Base-by-base conservation (phyloP, 1,140 invertebrate genomes). In the Solenopsis invicta region DNA sequence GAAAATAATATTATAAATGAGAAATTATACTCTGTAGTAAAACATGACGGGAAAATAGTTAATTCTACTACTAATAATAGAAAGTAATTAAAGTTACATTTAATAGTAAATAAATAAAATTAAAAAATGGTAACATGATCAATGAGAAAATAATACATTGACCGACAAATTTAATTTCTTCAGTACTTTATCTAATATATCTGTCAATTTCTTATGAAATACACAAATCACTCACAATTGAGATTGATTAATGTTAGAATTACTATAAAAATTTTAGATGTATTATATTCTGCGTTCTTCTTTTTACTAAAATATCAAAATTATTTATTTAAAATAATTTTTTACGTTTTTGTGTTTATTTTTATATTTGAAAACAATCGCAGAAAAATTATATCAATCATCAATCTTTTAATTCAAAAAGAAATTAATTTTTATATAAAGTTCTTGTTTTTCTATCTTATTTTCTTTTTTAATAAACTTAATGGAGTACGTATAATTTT, bases 141-240 rank as follows among this genome's bases (percentile, higher is more conserved):
- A 21, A 69, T 48, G 12, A 48, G 6, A 1, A 21, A 48, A 34
- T 78, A 61, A 78, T 48, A 34, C 5, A 81, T 18, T 69, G 69
- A 69, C 41, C 45, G 61, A 37, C 3, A 8, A 21, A 80, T 3
- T 78, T 80, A 67, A 80, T 48, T 52, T 66, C 10, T 66, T 67
- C 8, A 41, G 4, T 41, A 41, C 5, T 41, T 41, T 41, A 41
- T 41, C 8, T 41, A 41, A 21, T 34, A 21, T 34, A 52, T 52
- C 12, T 8, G 9, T 67, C 4, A 4, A 41, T 80, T 80, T 80
- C 8, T 54, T n/a, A 69, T 5, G 24, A 1, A 41, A 54, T 54
- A 41, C n/a, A 9, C 12, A 80, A 80, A 37, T 78, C 0, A 13
- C n/a, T 69, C 12, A 21, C 10, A 2, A 78, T 66, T 61, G 24